phyloP scores from a whole-genome alignment of 2,797 vertebrate genomes.

The Sebastes baramenuke region DNA sequence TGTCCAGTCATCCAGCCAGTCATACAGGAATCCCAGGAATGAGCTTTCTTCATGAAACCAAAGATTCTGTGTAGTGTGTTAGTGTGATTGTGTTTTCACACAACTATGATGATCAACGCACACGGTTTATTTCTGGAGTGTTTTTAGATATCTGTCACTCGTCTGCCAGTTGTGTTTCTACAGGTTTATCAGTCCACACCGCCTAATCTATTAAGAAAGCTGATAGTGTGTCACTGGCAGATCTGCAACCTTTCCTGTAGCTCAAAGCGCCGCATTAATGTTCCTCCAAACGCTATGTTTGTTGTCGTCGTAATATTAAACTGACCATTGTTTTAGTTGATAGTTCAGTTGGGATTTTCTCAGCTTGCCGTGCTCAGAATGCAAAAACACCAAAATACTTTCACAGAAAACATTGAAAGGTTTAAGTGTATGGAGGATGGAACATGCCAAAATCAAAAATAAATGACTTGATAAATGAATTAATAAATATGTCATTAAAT shows the following conservation, averaged over 20 bases:
- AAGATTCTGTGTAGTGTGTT: neutral
- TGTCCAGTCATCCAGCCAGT: conserved; percentile 9
- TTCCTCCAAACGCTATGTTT: neutral
- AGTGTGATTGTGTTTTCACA: neutral
- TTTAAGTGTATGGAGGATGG: too few relatives aligned
- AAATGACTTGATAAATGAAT: too few relatives aligned
- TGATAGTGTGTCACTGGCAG: neutral
- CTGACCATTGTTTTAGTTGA: neutral
- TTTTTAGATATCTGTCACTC: neutral
- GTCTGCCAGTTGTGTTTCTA: neutral
- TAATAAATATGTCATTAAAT: too few relatives aligned
- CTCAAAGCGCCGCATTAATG: neutral
- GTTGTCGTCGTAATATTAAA: neutral
- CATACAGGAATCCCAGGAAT: conserved; percentile 52
- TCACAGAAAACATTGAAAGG: neutral
- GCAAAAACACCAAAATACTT: neutral
- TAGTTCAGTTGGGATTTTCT: neutral
- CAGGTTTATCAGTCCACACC: neutral
- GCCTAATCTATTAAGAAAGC: neutral
- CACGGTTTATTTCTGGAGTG: neutral
- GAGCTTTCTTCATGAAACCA: neutral
- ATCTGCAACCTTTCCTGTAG: neutral
- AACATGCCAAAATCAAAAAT: too few relatives aligned
- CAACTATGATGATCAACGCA: neutral
- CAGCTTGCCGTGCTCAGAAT: neutral